Evolutionary conservation across 2,888 invertebrate species (phyloP).

Genomic region (Standfussiana lucernea): DNA sequence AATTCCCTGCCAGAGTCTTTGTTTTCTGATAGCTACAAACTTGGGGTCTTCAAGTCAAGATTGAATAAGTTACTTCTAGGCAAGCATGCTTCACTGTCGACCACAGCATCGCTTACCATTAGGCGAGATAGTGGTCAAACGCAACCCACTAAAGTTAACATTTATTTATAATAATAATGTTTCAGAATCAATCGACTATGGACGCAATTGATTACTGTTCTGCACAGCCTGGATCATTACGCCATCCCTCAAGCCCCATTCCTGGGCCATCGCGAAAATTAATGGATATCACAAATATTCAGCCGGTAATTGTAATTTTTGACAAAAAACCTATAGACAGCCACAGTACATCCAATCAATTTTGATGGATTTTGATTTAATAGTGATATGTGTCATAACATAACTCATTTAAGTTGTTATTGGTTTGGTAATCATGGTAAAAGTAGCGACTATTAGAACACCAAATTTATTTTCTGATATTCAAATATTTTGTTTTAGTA

Average conservation of each 20-base stretch:
- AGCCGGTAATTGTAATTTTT: slow-evolving; percentile 11
- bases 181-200: no score
- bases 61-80: no score
- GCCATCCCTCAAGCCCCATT: slow-evolving; percentile 4
- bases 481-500: slow-evolving; percentile 4
- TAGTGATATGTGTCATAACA: background rate
- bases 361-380: slow-evolving; percentile 2
- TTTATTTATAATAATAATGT: no score
- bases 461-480: background rate
- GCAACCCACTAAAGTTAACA: no score
- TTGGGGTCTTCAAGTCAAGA: no score
- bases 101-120: no score
- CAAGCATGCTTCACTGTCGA: no score
- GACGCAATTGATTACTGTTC: no score
- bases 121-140: no score
- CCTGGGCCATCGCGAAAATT: slow-evolving; percentile 7
- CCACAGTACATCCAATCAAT: slow-evolving; percentile 1
- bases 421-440: background rate
- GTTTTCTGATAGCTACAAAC: no score
- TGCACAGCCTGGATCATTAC: no score
- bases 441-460: background rate
- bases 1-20: no score
- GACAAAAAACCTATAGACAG: background rate
- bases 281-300: slow-evolving; percentile 16
- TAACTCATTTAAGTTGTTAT: slow-evolving; percentile 1